Evolutionary conservation across 2,888 invertebrate genomes (phyloP).

Genomic region (Papilio elwesi): DNA sequence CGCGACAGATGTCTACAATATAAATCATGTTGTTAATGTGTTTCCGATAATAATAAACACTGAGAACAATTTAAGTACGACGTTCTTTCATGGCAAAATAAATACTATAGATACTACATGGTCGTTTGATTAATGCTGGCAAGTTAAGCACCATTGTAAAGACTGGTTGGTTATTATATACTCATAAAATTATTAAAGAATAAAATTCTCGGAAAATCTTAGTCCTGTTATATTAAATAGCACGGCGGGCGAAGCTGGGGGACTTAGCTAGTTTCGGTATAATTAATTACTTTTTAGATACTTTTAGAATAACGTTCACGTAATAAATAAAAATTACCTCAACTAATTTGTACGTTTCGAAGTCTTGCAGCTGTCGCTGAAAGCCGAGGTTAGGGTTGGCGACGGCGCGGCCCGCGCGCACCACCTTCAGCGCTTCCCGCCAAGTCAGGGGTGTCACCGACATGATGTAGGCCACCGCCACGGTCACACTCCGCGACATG

Average conservation of each 20-base stretch:
- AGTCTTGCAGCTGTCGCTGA: conserved; percentile 96
- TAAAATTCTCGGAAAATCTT: no score
- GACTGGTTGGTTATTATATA: no score
- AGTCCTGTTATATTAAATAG: no score
- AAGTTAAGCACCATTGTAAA: no score
- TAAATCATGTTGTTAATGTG: neutral
- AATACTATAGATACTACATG: no score
- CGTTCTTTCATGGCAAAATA: no score
- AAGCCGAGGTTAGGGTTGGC: conserved; percentile 99
- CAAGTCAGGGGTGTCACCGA: conserved; percentile 94
- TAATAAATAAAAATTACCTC: conserved; percentile 84
- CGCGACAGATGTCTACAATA: neutral
- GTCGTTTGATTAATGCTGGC: no score
- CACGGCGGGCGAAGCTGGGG: no score
- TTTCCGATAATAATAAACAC: neutral
- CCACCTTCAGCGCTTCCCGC: conserved; percentile 97
- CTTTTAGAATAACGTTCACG: no score
- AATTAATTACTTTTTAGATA: no score
- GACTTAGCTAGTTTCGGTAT: no score
- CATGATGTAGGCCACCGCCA: conserved; percentile 98
- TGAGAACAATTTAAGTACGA: neutral
- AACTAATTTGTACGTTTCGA: conserved; percentile 90
- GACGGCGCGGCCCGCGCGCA: conserved; percentile 94
- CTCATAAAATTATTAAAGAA: no score
- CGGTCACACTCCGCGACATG: conserved; percentile 98